These are phyloP conservation scores for Falcunculus frontatus DNA, from an alignment of 2,113 vertebrate genomes.

Conservation along the genomic window DNA sequence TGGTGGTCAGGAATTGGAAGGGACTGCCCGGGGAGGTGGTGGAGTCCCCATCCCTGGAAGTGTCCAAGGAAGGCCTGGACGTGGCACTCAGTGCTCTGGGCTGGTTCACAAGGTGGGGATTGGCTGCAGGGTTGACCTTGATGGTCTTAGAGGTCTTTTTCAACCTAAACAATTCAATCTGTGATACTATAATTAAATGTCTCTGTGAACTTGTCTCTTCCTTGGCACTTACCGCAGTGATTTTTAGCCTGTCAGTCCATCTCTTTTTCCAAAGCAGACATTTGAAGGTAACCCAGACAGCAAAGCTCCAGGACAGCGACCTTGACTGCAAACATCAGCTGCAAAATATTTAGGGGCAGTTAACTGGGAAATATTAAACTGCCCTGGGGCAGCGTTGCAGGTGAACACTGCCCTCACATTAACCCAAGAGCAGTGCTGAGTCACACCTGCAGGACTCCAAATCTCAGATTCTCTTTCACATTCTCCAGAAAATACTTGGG, in stretches of 20 bases:
- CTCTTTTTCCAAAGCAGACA: neutral
- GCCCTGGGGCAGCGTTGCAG: neutral
- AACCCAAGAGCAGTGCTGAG: neutral
- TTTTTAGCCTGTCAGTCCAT: neutral
- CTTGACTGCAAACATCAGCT: neutral
- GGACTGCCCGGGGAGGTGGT: neutral
- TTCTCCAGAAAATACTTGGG: neutral
- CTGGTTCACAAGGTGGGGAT: neutral
- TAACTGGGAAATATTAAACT: neutral
- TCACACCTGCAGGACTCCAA: neutral
- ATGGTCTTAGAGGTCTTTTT: neutral
- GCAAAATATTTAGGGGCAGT: neutral
- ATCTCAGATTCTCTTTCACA: neutral
- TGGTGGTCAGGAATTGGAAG: accelerated
- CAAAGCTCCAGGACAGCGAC: neutral
- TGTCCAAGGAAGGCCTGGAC: neutral
- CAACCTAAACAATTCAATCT: neutral
- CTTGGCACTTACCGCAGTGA: neutral
- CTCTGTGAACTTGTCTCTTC: neutral
- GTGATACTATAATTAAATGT: neutral
- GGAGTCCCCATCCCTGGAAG: neutral
- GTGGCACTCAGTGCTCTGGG: neutral
- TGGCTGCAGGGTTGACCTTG: accelerated
- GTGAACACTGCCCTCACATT: neutral
- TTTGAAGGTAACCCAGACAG: neutral